Conservation (phyloP, 2,113 vertebrate genomes). For the Dinomys branickii region DNA sequence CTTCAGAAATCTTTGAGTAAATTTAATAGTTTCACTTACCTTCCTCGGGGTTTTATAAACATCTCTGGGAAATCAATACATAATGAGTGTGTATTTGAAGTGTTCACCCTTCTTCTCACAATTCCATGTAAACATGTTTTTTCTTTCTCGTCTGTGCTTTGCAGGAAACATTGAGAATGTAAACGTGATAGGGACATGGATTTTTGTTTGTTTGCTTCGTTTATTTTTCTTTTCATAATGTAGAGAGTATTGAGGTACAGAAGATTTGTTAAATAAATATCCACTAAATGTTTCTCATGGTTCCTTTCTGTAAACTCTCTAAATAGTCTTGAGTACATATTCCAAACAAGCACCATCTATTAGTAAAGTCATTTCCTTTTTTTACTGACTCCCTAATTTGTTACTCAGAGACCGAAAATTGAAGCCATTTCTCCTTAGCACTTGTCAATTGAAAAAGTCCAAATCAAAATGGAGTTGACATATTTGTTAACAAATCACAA, state of each 20-base stretch:
- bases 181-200: not conserved
- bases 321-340: not conserved
- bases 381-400: not conserved
- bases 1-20: not conserved
- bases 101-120: not conserved
- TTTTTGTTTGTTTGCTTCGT: not conserved
- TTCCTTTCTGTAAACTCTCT: not conserved
- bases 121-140: not conserved
- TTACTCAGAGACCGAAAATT: not conserved
- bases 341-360: not conserved
- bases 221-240: not conserved
- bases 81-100: not conserved
- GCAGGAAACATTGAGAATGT: not conserved
- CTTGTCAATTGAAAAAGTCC: slow-evolving; percentile 1
- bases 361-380: not conserved
- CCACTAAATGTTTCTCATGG: not conserved
- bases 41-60: not conserved
- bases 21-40: not conserved
- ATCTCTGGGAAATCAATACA: not conserved
- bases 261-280: not conserved
- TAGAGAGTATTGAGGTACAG: not conserved
- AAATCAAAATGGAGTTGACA: slow-evolving; percentile 48
- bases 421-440: not conserved
- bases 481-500: slow-evolving; percentile 61
- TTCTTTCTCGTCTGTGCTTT: not conserved